A percentile compares a stretch with the other conserved stretches of the same genome.
Conservation (phyloP, 2,797 vertebrate species). For the Falco concolor region DNA sequence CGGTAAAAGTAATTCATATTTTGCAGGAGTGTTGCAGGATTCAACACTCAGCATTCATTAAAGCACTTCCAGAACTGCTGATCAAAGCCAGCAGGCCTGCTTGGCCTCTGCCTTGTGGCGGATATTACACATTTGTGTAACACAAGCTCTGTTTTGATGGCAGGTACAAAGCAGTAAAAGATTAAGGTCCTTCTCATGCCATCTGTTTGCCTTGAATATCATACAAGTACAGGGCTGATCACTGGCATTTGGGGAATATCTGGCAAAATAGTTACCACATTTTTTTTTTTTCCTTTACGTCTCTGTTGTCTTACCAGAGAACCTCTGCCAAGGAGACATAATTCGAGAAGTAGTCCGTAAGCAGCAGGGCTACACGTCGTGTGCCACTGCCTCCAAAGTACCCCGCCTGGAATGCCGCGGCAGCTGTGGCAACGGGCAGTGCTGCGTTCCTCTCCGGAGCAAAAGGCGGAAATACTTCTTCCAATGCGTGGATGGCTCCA, state of each 20-base stretch:
- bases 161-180: slow-evolving; percentile 10
- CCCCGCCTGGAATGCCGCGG: slow-evolving; percentile 85
- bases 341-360: slow-evolving; percentile 88
- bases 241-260: neutral
- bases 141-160: neutral
- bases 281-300: neutral
- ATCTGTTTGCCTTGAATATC: neutral
- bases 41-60: slow-evolving; percentile 14
- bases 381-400: slow-evolving; percentile 84
- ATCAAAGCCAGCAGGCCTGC: slow-evolving; percentile 33
- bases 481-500: slow-evolving; percentile 88
- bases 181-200: neutral
- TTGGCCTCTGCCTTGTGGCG: neutral
- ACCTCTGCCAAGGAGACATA: slow-evolving; percentile 85
- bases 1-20: neutral
- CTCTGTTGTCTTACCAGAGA: slow-evolving; percentile 73
- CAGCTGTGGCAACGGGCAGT: slow-evolving; percentile 82
- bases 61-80: neutral
- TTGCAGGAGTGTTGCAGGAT: slow-evolving; percentile 10
- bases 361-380: slow-evolving; percentile 84
- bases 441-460: slow-evolving; percentile 88
- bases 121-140: slow-evolving; percentile 22
- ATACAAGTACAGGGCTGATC: neutral
- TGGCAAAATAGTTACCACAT: neutral
- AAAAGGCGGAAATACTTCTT: slow-evolving; percentile 89